A percentile compares a stretch with the other conserved stretches of the same genome.
phyloP scores from a whole-genome alignment of 2,113 vertebrate species.

The Bucco capensis region DNA sequence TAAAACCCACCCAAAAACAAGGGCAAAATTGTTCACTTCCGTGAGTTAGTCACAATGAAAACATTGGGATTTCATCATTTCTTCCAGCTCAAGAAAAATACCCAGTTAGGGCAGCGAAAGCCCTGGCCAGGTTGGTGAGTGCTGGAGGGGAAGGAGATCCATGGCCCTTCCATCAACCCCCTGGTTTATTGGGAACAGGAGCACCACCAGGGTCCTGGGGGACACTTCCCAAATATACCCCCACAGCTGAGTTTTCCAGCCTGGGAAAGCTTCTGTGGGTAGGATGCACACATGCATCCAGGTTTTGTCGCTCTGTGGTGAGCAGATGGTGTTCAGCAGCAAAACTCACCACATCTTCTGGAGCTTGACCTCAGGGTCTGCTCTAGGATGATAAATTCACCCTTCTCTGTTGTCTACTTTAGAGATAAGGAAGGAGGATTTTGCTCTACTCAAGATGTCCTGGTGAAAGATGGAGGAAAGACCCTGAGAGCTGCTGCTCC shows the following conservation, averaged over 20 bases:
- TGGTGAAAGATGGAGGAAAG: neutral
- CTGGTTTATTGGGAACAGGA: neutral
- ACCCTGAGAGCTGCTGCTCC: neutral
- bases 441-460: neutral
- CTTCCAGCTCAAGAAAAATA: constrained; percentile 48
- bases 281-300: accelerated
- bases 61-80: constrained; percentile 50
- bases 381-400: neutral
- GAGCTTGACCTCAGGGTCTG: neutral
- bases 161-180: accelerated
- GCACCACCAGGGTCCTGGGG: neutral
- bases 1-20: constrained; percentile 13
- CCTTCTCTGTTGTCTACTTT: neutral
- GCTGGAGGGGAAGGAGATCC: neutral
- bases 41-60: constrained; percentile 50
- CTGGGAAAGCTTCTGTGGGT: neutral
- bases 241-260: neutral
- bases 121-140: accelerated
- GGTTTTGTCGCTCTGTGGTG: accelerated
- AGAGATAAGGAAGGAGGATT: neutral
- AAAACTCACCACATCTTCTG: neutral
- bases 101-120: neutral
- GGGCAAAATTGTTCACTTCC: constrained; percentile 41
- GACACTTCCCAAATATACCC: neutral
- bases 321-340: accelerated